Conservation (phyloP, 2,113 vertebrate genomes). For the Rhinolophus sinicus region DNA sequence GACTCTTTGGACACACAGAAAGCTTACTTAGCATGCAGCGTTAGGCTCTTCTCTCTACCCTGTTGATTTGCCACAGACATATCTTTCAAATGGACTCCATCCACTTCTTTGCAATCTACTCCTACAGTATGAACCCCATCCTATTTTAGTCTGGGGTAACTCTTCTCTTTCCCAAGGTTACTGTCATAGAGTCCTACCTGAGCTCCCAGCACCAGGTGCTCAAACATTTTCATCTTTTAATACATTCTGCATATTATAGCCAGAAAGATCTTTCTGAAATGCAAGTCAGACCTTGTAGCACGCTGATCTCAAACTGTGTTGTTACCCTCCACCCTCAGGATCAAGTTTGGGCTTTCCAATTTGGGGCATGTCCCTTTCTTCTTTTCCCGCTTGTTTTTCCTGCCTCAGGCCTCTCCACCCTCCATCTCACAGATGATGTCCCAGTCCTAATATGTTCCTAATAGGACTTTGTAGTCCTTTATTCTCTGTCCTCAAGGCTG, state of each 20-base stretch:
- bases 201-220: not conserved
- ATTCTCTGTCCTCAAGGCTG: not conserved
- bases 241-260: not conserved
- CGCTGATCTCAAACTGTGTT: not conserved
- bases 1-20: not conserved
- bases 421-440: not conserved
- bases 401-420: not conserved
- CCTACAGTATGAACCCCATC: too few relatives aligned
- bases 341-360: not conserved
- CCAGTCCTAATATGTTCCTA: not conserved
- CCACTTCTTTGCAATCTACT: not conserved
- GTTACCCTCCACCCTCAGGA: not conserved
- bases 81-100: not conserved
- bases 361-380: not conserved
- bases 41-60: not conserved
- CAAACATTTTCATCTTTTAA: not conserved
- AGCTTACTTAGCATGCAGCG: not conserved
- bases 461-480: not conserved
- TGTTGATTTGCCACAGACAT: not conserved
- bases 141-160: not conserved
- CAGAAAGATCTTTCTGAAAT: not conserved
- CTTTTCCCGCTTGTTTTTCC: not conserved
- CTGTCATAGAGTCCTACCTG: not conserved
- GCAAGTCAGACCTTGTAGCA: not conserved
- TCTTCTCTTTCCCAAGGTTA: not conserved